Conservation (phyloP, 2,888 invertebrate genomes). For the Drosophila barbarae region DNA sequence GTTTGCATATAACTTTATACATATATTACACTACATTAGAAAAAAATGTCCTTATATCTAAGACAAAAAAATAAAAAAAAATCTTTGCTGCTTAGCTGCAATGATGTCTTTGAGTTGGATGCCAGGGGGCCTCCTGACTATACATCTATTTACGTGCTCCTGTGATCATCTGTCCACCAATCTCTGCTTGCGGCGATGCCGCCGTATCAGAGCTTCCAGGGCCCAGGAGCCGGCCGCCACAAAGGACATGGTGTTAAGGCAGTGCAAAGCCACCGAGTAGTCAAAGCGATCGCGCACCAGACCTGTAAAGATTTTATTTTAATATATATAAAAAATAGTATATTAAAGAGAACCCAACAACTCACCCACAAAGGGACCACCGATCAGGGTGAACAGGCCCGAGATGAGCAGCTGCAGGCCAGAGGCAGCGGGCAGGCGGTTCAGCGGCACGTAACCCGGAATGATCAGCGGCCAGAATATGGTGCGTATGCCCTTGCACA, state of each 20-base stretch:
- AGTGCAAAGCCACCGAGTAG: conserved; percentile 84
- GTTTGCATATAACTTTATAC: neutral
- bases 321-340: neutral
- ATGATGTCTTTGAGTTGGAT: conserved; percentile 24
- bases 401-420: conserved; percentile 85
- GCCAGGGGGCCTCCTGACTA: neutral
- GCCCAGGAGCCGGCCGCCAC: conserved; percentile 84
- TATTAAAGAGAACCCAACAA: neutral
- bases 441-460: conserved; percentile 85
- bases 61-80: conserved; percentile 33
- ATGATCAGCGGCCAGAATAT: conserved; percentile 88
- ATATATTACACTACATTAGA: neutral
- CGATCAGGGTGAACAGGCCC: conserved; percentile 83
- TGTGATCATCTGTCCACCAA: conserved; percentile 7
- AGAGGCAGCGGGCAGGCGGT: conserved; percentile 85
- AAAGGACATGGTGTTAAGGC: conserved; percentile 84
- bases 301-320: conserved; percentile 79
- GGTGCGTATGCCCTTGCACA: conserved; percentile 86
- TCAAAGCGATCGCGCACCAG: conserved; percentile 84
- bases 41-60: conserved; percentile 23
- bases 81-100: conserved; percentile 4
- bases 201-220: conserved; percentile 80
- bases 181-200: conserved; percentile 37
- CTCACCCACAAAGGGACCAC: conserved; percentile 86
- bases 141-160: neutral